These are phyloP conservation scores for Drosophila nr. perissopoda DNA, from an alignment of 2,888 invertebrate genomes.

Conservation along the genomic window DNA sequence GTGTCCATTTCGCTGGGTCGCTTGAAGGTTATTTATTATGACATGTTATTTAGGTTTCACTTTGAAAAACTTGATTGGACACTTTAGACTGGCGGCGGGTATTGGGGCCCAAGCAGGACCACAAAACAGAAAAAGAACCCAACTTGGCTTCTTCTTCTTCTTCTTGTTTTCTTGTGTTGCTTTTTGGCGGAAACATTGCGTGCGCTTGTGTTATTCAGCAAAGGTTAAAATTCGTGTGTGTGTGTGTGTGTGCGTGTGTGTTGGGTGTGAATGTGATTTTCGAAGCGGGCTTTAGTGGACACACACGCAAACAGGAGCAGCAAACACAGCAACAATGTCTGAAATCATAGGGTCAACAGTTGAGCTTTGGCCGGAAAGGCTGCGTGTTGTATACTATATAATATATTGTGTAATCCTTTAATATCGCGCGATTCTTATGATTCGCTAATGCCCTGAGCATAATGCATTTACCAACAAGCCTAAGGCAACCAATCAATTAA, in stretches of 20 bases:
- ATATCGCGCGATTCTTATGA: conserved; percentile 35
- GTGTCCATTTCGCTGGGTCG: conserved; percentile 72
- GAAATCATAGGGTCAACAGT: conserved; percentile 62
- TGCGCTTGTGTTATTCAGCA: conserved; percentile 72
- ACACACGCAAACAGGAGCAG: conserved; percentile 52
- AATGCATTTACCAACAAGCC: conserved; percentile 34
- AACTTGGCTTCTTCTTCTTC: conserved; percentile 5
- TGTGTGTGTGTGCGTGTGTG: conserved; percentile 25
- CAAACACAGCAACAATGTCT: conserved; percentile 21
- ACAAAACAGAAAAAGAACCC: neutral
- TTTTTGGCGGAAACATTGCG: conserved; percentile 71
- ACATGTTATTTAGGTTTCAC: conserved; percentile 82
- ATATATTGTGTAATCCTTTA: conserved; percentile 70
- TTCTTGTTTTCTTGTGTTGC: conserved; percentile 8
- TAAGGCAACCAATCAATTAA: neutral
- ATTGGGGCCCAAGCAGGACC: conserved; percentile 19
- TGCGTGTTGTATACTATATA: conserved; percentile 35
- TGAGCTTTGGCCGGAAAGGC: conserved; percentile 49
- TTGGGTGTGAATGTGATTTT: conserved; percentile 73
- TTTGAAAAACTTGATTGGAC: conserved; percentile 80
- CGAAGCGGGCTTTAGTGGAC: conserved; percentile 52
- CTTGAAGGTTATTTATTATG: conserved; percentile 80
- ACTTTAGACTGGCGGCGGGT: conserved; percentile 69
- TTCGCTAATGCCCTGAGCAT: conserved; percentile 37
- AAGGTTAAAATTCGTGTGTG: conserved; percentile 40